Base-by-base conservation (phyloP, 2,797 vertebrate genomes). In the Danio tinwini region DNA sequence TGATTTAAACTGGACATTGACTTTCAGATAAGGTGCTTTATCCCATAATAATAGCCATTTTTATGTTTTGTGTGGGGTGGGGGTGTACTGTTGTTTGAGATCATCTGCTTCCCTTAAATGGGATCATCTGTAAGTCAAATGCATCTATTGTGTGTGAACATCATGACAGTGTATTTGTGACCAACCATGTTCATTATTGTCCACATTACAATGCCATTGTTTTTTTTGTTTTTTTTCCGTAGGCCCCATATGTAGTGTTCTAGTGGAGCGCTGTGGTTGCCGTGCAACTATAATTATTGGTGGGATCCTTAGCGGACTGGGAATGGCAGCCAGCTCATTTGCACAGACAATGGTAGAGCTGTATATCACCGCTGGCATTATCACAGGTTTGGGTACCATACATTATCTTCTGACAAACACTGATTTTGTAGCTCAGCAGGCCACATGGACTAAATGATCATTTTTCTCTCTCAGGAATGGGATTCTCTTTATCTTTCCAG, bases 171-270 rank as follows among this genome's bases (percentile, higher is more conserved):
- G 63, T 78, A 47, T 69, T 64, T 82, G n/a, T 0, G 6, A 74
- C 40, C 37, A 56, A 40, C 39, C 16, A 39, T 71, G 42, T 62
- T 50, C 58, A 70, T 86, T 61, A 44, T 49, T 78, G 44, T 58
- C 64, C 42, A 79, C 64, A 58, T 58, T 44, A 76, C 71, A 82
- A 77, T 76, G 73, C 39, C 61, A 17, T 61, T 87, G 69, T 81
- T 55, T 79, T 52, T 29, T n/a, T n/a, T n/a, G n/a, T n/a, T n/a
- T n/a, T 29, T 59, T 6, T n/a, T 85, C 74, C 63, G 7, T 85
- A 96, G 96, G 96, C 49, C 96, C 95, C 13, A 86, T 96, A 44
- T 96, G 95, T 88, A 95, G 95, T 81, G 74, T 96, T 80, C 86
- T 96, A 79, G 94, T 96, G 87, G 93, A 92, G 78, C 76, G 64